Evolutionary conservation across 30 jellyfish, hydroid and myxozoan genomes (phyloP).

Genomic region (Hydractinia echinata): DNA sequence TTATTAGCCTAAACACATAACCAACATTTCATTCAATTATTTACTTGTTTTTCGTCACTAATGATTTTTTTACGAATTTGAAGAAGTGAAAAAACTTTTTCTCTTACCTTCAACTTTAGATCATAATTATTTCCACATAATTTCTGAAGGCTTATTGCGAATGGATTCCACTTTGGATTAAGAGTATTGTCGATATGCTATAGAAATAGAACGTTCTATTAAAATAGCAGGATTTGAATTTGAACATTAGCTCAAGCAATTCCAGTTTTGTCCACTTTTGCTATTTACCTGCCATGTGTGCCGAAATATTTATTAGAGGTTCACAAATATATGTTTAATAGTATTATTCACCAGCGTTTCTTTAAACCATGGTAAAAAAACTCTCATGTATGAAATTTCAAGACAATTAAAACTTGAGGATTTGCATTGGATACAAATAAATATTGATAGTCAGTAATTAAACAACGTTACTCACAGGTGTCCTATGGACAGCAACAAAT

Average conservation of each 20-base stretch:
- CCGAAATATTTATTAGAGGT: too few relatives aligned
- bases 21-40: too few relatives aligned
- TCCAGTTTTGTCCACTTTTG: too few relatives aligned
- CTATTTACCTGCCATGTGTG: too few relatives aligned
- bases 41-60: too few relatives aligned
- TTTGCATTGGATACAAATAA: too few relatives aligned
- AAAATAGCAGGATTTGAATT: too few relatives aligned
- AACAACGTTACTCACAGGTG: slow-evolving; percentile 43
- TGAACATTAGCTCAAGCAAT: too few relatives aligned
- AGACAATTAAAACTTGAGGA: background rate
- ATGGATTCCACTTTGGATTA: slow-evolving; percentile 79
- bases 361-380: background rate
- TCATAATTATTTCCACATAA: slow-evolving; percentile 65
- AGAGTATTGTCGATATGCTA: slow-evolving; percentile 62
- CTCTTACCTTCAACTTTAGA: slow-evolving; percentile 43
- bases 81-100: background rate
- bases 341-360: too few relatives aligned
- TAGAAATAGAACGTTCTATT: background rate
- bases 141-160: slow-evolving; percentile 43
- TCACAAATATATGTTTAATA: background rate
- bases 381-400: background rate
- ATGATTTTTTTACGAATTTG: too few relatives aligned
- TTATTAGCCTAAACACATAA: too few relatives aligned
- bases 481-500: slow-evolving; percentile 57
- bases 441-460: too few relatives aligned